phyloP scores from a whole-genome alignment of 2,888 invertebrate species.

The Drosophila austrosaltans region DNA sequence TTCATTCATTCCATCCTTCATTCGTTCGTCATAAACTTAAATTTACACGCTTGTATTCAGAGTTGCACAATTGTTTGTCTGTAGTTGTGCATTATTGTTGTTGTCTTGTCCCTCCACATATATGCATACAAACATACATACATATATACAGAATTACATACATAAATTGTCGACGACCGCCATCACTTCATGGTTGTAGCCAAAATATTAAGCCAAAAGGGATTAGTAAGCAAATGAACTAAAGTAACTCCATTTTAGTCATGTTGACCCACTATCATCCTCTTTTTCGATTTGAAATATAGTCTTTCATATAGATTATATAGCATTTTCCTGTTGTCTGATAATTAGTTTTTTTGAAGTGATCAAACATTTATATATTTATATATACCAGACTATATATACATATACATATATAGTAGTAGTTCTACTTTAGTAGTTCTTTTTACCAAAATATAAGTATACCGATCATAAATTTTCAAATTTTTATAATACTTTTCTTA shows the following conservation, averaged over 20 bases:
- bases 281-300: too few species aligned
- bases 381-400: too few species aligned
- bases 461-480: background rate
- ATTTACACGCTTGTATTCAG: slow-evolving; percentile 20
- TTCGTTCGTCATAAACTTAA: slow-evolving; percentile 11
- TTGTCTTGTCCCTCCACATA: background rate
- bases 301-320: too few species aligned
- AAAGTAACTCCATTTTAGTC: too few species aligned
- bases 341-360: too few species aligned
- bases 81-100: slow-evolving; percentile 1
- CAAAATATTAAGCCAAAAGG: background rate
- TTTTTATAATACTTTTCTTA: background rate
- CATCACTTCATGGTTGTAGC: background rate
- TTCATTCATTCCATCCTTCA: slow-evolving; percentile 3
- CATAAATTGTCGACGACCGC: slow-evolving; percentile 1
- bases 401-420: too few species aligned
- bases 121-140: background rate
- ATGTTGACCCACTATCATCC: too few species aligned
- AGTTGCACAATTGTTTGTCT: slow-evolving; percentile 22
- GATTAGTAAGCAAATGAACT: background rate
- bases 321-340: too few species aligned
- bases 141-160: background rate
- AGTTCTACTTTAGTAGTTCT: too few species aligned
- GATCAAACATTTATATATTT: too few species aligned
- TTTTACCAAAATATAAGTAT: too few species aligned